A percentile compares a stretch with the other conserved stretches of the same genome.
phyloP scores from a whole-genome alignment of 2,797 vertebrate species.

The Clamator glandarius region DNA sequence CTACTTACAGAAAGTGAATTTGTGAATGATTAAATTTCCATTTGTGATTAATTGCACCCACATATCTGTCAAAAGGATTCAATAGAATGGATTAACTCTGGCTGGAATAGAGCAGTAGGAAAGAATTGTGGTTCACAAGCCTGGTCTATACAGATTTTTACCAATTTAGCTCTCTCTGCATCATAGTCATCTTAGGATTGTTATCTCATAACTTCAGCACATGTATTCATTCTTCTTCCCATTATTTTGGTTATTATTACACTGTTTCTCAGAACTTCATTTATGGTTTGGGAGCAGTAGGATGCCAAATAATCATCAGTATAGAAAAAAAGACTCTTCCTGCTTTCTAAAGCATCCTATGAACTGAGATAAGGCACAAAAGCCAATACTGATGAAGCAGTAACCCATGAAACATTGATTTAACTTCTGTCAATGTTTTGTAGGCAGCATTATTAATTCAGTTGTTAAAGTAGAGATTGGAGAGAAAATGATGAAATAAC shows the following conservation, averaged over 20 bases:
- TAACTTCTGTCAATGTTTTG: background rate
- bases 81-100: background rate
- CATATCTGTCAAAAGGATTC: background rate
- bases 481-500: background rate
- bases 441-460: background rate
- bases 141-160: background rate
- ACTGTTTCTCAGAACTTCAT: background rate
- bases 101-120: background rate
- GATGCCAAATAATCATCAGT: background rate
- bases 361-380: background rate
- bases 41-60: background rate
- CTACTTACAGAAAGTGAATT: background rate
- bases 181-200: background rate
- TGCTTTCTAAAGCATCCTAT: background rate
- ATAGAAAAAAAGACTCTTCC: background rate
- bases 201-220: background rate
- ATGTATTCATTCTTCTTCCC: background rate
- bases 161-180: background rate
- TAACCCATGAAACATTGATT: background rate
- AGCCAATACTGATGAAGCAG: background rate
- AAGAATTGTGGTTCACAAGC: background rate
- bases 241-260: background rate
- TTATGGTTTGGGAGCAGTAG: background rate
- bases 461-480: background rate
- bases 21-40: background rate